A percentile compares a stretch with the other conserved stretches of the same genome.
phyloP scores from a whole-genome alignment of 2,888 invertebrate genomes.

The Copidosoma aretas region DNA sequence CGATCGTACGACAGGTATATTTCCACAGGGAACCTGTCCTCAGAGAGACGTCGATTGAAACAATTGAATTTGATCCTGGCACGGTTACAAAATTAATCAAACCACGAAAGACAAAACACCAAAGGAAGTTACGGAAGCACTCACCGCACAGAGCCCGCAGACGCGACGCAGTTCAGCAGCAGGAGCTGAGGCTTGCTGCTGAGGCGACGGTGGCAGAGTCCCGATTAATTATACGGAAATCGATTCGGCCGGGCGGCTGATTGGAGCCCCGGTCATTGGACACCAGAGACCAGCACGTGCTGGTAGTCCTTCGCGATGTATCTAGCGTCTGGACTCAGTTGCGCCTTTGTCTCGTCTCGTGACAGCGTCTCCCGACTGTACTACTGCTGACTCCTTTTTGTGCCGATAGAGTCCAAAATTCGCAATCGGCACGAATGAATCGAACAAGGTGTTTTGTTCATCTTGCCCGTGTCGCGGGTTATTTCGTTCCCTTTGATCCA shows the following conservation, averaged over 20 bases:
- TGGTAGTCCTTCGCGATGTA: neutral
- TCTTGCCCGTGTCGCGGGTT: neutral
- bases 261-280: slow-evolving; percentile 15
- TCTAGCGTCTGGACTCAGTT: neutral
- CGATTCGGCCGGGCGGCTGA: slow-evolving; percentile 19
- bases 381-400: too few species aligned
- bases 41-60: too few species aligned
- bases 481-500: slow-evolving; percentile 21
- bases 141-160: neutral
- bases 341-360: neutral
- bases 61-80: too few species aligned
- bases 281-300: slow-evolving; percentile 2
- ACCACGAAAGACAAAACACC: too few species aligned
- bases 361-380: neutral
- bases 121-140: too few species aligned
- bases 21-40: too few species aligned
- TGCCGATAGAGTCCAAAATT: neutral
- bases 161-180: neutral
- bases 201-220: neutral
- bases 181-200: neutral
- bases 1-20: too few species aligned
- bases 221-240: slow-evolving; percentile 25
- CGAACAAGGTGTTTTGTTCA: slow-evolving; percentile 8
- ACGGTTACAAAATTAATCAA: too few species aligned
- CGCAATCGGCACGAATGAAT: neutral